Evolutionary conservation across 2,888 invertebrate species (phyloP), one percentile per base, ranked within the genome.

Genomic region (Lutraria lutraria): DNA sequence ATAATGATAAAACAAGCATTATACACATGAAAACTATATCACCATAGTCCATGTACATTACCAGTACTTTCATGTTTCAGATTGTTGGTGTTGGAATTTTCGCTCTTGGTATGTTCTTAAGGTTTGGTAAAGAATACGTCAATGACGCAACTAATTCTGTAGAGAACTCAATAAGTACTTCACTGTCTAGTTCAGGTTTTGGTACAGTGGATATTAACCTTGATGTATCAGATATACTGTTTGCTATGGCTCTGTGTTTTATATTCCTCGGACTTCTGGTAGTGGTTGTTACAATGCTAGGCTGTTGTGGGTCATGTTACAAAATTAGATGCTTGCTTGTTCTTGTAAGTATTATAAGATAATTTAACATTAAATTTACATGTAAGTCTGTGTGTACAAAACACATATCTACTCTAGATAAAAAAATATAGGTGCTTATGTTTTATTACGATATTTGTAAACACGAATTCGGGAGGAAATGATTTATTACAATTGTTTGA

Each of bases 281-380:
- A 12, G n/a, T 92, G 8, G 88, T 91, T 19, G 87, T 94, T 13
- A 90, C 94, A 10, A 81, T 94, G 8, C 80, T 94, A 12, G 95
- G 95, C 10, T 93, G 93, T 34, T 92, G 93, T 84, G 95, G 94
- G 19, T 92, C 93, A 15, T 94, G 94, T 76, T 94, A 91, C 80
- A 92, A 92, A 72, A 86, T 92, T 34, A 90, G 89, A 54, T 85
- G 72, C 25, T 60, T 92, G 81, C 81, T 92, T n/a, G 82, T 92
- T 16, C 56, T 81, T 79, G 92, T 92, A 83, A 88, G 90, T 88
- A 83, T 43, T 12, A 21, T 19, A 25, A 29, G 34, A 4, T 0
- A 60, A 21, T n/a, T 21, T 60, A 43, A 4, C 43, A 43, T 43
- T 8, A 43, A 43, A 8, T n/a, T n/a, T n/a, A 8, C 43, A 43